Conservation (phyloP, 2,888 invertebrate species). For the Harmothoe impar region DNA sequence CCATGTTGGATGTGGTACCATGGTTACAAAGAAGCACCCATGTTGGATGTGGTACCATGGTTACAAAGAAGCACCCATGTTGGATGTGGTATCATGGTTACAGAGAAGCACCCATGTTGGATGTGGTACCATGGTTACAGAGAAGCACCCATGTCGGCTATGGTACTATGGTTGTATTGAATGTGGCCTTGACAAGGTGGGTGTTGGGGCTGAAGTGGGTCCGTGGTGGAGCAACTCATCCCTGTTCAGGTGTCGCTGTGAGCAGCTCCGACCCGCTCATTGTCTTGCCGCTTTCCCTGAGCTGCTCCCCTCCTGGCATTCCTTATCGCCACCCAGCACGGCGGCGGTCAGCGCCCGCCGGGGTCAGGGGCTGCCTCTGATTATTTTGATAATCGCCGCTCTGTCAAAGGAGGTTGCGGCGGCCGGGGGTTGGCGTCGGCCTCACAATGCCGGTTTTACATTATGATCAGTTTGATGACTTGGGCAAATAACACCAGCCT, state of each 20-base stretch:
- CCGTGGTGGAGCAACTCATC: neutral
- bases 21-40: too few relatives aligned
- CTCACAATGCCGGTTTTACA: slow-evolving; percentile 52
- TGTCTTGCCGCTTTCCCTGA: neutral
- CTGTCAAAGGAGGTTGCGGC: slow-evolving; percentile 32
- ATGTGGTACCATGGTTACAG: too few relatives aligned
- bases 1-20: too few relatives aligned
- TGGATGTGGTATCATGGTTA: too few relatives aligned
- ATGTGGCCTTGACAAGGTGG: too few relatives aligned
- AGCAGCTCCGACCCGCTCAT: slow-evolving; percentile 19
- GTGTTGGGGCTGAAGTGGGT: neutral
- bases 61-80: too few relatives aligned
- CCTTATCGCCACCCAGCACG: slow-evolving; percentile 45
- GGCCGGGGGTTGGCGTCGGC: neutral
- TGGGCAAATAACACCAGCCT: slow-evolving; percentile 24
- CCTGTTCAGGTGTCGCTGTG: neutral
- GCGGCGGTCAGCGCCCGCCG: neutral
- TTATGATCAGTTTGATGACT: slow-evolving; percentile 61
- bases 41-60: too few relatives aligned
- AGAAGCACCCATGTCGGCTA: too few relatives aligned
- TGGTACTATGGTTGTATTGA: too few relatives aligned
- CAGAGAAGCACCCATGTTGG: too few relatives aligned
- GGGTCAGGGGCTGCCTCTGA: slow-evolving; percentile 26
- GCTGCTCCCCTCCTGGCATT: neutral
- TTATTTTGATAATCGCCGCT: slow-evolving; percentile 50